These are phyloP conservation scores for Microcaecilia unicolor DNA, from an alignment of 2,797 vertebrate genomes.

Conservation along the genomic window DNA sequence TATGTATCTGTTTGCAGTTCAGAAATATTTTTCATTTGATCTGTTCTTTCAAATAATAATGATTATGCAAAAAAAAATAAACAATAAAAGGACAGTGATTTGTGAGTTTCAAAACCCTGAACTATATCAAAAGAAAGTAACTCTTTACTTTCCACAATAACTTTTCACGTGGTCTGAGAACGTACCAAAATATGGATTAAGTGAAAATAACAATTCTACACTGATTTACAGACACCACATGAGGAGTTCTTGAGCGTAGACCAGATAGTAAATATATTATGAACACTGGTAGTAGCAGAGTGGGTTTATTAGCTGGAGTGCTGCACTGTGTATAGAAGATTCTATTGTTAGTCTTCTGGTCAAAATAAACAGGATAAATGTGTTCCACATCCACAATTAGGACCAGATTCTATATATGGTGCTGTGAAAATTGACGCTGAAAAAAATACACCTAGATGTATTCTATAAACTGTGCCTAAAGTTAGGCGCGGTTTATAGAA, in stretches of 20 bases:
- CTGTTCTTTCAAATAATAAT: too few species aligned
- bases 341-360: constrained; percentile 58
- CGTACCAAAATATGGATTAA: constrained; percentile 55
- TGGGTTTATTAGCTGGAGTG: constrained; percentile 75
- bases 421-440: too few species aligned
- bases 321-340: constrained; percentile 76
- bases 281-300: constrained; percentile 63
- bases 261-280: constrained; percentile 79
- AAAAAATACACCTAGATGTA: too few species aligned
- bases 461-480: too few species aligned
- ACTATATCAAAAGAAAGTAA: too few species aligned
- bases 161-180: constrained; percentile 25
- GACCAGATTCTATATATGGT: too few species aligned
- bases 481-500: too few species aligned
- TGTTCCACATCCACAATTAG: constrained; percentile 42
- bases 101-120: too few species aligned
- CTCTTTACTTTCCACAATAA: constrained; percentile 13
- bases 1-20: too few species aligned
- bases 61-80: too few species aligned
- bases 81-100: too few species aligned
- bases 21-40: too few species aligned
- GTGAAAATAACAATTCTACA: constrained; percentile 47
- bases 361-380: constrained; percentile 73
- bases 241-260: constrained; percentile 57
- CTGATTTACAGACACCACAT: constrained; percentile 54